These are phyloP conservation scores for Lepidurus couesii DNA, from an alignment of 1,140 invertebrate genomes.

Conservation along the genomic window DNA sequence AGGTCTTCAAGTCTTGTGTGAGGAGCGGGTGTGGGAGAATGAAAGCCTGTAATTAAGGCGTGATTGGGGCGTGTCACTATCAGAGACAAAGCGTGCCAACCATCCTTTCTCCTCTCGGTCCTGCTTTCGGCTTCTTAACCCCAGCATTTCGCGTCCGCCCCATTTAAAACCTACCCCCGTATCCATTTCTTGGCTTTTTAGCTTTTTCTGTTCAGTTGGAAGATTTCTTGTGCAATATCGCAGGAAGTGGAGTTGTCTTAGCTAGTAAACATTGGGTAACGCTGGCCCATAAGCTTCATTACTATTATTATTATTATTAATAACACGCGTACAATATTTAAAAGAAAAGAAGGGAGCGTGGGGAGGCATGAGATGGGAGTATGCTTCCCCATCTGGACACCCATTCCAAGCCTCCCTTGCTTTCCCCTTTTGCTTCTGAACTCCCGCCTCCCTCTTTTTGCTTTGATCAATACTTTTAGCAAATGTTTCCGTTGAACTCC, in stretches of 20 bases:
- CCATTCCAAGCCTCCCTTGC: not conserved
- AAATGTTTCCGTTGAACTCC: constrained; percentile 11
- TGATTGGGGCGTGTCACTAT: constrained; percentile 21
- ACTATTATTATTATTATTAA: not conserved
- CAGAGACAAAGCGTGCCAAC: constrained; percentile 20
- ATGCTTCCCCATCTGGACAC: not conserved
- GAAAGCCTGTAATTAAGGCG: constrained; percentile 21
- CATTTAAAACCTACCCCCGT: not conserved
- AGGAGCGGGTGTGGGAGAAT: constrained; percentile 17
- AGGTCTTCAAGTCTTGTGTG: constrained; percentile 4
- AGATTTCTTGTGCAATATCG: no score
- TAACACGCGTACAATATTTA: not conserved
- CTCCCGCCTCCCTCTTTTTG: constrained; percentile 6
- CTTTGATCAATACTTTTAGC: constrained; percentile 22
- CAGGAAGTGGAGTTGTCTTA: no score
- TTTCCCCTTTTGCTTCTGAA: not conserved
- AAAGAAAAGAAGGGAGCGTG: not conserved
- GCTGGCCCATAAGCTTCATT: no score
- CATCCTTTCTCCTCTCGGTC: not conserved
- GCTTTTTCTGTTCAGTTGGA: not conserved
- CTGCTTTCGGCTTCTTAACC: not conserved
- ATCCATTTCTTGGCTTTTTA: not conserved
- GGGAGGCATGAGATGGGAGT: not conserved
- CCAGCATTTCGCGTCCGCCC: not conserved
- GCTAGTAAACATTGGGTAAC: no score